Percentiles rank a stretch among this genome's conserved stretches.
phyloP scores from a whole-genome alignment of 2,888 invertebrate species.

The Odontomyia ornata region DNA sequence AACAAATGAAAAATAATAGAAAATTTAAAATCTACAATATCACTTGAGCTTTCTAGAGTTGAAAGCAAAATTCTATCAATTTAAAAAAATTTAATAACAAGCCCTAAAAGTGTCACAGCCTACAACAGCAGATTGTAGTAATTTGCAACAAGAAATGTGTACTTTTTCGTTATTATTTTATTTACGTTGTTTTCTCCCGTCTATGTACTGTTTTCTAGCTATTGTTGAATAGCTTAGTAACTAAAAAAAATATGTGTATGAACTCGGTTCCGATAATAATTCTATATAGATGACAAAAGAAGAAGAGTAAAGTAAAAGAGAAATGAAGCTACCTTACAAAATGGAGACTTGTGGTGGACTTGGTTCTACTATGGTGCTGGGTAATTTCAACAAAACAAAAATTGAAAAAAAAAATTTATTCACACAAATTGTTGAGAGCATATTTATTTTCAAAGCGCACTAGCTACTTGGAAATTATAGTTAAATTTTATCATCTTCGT shows the following conservation, averaged over 20 bases:
- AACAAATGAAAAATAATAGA: no score
- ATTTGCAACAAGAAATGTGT: no score
- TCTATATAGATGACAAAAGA: no score
- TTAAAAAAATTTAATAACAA: no score
- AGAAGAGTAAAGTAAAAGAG: neutral
- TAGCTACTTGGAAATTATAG: constrained; percentile 40
- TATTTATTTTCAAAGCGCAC: constrained; percentile 40
- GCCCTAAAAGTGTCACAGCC: no score
- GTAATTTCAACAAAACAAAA: no score
- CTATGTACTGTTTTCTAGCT: neutral
- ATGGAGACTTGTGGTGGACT: no score
- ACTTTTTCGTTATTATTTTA: no score
- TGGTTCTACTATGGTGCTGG: constrained; percentile 3
- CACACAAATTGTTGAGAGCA: constrained; percentile 14
- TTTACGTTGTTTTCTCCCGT: neutral
- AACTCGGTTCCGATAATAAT: constrained; percentile 45
- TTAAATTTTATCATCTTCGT: constrained; percentile 38
- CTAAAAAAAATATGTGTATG: constrained; percentile 5
- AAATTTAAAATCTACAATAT: no score
- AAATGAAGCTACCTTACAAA: neutral
- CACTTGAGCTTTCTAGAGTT: neutral
- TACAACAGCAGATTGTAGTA: no score
- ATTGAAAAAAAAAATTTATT: neutral
- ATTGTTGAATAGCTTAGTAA: constrained; percentile 1
- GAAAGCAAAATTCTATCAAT: neutral